These are phyloP conservation scores for Eulemur mongoz DNA, from an alignment of 2,797 vertebrate species.

Conservation along the genomic window DNA sequence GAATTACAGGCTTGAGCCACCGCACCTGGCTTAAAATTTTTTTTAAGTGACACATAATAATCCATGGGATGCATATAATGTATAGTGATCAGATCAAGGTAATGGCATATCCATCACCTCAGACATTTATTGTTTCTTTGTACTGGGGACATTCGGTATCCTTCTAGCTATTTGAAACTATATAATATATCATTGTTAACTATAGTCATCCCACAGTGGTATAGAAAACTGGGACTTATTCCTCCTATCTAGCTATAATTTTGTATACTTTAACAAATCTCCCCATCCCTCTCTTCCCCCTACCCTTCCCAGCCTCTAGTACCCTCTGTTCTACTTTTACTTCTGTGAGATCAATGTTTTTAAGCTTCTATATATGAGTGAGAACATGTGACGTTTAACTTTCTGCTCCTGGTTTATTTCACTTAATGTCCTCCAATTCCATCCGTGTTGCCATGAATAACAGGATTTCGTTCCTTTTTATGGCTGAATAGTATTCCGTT, in stretches of 20 bases:
- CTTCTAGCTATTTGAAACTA: neutral
- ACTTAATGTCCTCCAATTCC: neutral
- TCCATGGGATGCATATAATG: neutral
- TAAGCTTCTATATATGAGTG: neutral
- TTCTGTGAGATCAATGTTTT: neutral
- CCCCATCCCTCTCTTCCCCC: too few species aligned
- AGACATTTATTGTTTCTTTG: neutral
- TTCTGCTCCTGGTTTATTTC: neutral
- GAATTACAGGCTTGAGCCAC: too few species aligned
- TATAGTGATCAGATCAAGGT: neutral
- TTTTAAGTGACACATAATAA: neutral
- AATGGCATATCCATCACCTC: neutral
- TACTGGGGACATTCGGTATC: neutral
- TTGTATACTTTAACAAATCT: too few species aligned
- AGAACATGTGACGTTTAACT: neutral
- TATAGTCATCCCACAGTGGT: neutral
- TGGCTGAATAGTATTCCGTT: neutral
- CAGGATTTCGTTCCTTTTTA: neutral
- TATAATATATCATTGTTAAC: neutral
- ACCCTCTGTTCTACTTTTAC: neutral
- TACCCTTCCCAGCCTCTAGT: too few species aligned
- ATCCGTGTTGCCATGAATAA: neutral
- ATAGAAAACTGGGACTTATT: too few species aligned
- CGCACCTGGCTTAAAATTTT: too few species aligned
- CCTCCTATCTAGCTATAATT: too few species aligned